phyloP scores from a whole-genome alignment of 2,797 vertebrate genomes.

The Galago senegalensis region DNA sequence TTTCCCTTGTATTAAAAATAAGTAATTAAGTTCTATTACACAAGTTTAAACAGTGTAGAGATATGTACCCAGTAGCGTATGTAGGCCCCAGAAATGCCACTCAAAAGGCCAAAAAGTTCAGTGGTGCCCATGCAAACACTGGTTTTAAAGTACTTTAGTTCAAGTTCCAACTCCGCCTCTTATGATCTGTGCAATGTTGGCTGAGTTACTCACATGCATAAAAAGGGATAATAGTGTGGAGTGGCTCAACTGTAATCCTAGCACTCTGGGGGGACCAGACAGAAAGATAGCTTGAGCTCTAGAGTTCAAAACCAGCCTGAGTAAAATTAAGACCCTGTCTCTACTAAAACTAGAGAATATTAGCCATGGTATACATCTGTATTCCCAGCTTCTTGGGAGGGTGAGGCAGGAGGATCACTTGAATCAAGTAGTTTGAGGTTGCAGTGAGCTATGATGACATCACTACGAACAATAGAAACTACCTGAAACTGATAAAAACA shows the following conservation, averaged over 20 bases:
- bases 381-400: neutral
- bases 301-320: neutral
- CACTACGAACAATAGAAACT: neutral
- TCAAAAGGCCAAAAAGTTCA: neutral
- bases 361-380: neutral
- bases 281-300: neutral
- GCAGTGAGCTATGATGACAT: neutral
- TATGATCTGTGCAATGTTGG: neutral
- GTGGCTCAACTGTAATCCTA: neutral
- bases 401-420: neutral
- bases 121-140: neutral
- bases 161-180: neutral
- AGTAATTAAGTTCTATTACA: neutral
- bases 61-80: neutral
- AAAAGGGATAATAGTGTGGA: neutral
- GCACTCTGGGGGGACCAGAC: neutral
- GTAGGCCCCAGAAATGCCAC: neutral
- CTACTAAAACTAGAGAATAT: neutral
- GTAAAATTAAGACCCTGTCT: neutral
- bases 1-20: conserved; percentile 14
- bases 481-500: neutral
- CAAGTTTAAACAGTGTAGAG: neutral
- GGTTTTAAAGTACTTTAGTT: neutral
- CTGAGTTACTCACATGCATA: neutral
- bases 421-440: neutral